Evolutionary conservation across 2,888 invertebrate species (phyloP), one percentile per base, ranked within the genome.

Genomic region (Perdita meconis): DNA sequence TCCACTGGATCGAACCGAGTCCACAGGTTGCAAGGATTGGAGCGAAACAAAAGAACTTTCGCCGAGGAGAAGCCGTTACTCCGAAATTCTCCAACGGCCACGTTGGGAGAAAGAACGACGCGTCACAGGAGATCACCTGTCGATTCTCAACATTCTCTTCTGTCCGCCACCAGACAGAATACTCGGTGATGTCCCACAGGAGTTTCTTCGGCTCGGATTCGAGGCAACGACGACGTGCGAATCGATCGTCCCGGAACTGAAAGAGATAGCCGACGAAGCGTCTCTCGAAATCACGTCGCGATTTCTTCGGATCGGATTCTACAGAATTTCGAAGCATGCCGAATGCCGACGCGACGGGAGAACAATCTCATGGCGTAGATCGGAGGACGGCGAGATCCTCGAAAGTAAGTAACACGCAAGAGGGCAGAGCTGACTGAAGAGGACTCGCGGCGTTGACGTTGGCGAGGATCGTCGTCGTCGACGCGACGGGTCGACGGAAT

Each of bases 351-450:
- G 34, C 44, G n/a, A n/a, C n/a, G n/a, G n/a, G n/a, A n/a, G n/a
- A n/a, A n/a, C n/a, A n/a, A n/a, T n/a, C n/a, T n/a, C 10, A 30
- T 57, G 34, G 47, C 38, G 50, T 42, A 38, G 40, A 70, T 70
- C 76, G 76, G 76, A 78, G 78, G 78, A 26, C 78, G 10, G 10
- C 40, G 69, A 63, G 50, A n/a, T 53, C 30, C 36, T 57, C 36
- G 36, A n/a, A 3, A 12, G 16, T 4, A 30, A 10, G 24, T 36
- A 30, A 16, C 34, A 40, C 12, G 24, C 22, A 13, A 38, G 30
- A 19, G 50, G 42, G 22, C 12, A 16, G 40, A 38, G 40, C 13
- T 2, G 38, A 38, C 16, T 13, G 38, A 53, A 13, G 56, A 47
- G 42, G 26, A n/a, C n/a, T 40, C 47, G 53, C 10, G n/a, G n/a